These are phyloP conservation scores for Acanthornis magna DNA, from an alignment of 2,797 vertebrate species.

Conservation along the genomic window DNA sequence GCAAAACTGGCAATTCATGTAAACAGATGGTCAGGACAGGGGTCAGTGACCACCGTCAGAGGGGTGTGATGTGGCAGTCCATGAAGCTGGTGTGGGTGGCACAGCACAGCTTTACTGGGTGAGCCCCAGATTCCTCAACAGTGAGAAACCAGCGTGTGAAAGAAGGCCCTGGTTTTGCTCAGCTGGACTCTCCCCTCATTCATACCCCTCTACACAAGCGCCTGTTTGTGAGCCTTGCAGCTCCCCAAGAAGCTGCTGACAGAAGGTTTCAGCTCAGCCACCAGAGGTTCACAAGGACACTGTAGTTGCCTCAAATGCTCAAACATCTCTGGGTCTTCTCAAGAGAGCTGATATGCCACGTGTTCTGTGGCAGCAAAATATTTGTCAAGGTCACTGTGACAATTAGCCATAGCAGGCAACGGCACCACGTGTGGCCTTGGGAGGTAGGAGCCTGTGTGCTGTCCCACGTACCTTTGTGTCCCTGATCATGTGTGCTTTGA, in stretches of 20 bases:
- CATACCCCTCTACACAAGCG: not conserved
- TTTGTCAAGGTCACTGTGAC: not conserved
- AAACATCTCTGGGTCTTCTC: not conserved
- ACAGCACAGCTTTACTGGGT: not conserved
- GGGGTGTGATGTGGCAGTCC: not conserved
- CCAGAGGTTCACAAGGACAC: not conserved
- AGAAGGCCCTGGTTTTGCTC: not conserved
- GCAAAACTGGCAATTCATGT: not conserved
- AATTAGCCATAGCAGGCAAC: not conserved
- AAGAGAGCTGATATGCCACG: not conserved
- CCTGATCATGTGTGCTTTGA: constrained; percentile 88
- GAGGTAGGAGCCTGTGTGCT: not conserved
- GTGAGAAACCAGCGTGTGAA: not conserved
- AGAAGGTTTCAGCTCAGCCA: not conserved
- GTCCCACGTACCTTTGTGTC: constrained; percentile 70
- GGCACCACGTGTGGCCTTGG: not conserved
- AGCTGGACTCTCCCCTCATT: not conserved
- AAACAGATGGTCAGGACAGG: not conserved
- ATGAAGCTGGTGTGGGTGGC: not conserved
- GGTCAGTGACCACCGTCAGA: not conserved
- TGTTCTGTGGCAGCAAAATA: not conserved
- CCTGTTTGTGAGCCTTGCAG: not conserved
- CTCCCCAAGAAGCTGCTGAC: not conserved
- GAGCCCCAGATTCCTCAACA: not conserved
- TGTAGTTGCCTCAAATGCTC: not conserved